Conservation (phyloP, 2,888 invertebrate genomes). For the Aphodius granarius region DNA sequence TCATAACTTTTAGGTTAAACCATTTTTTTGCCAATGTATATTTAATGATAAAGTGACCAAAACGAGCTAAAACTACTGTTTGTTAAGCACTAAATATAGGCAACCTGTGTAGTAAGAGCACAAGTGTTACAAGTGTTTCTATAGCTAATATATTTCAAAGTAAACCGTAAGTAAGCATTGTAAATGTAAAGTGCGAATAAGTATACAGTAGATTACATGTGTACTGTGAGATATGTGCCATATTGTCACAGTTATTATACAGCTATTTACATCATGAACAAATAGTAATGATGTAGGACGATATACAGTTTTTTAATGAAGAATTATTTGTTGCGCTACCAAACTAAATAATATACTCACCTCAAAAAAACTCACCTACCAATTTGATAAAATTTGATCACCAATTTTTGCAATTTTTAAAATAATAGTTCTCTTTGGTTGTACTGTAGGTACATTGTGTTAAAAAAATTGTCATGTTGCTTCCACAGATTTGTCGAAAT, state of each 20-base stretch:
- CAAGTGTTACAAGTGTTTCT: conserved; percentile 28
- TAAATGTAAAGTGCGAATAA: conserved; percentile 6
- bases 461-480: too few relatives aligned
- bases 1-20: conserved; percentile 30
- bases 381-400: too few relatives aligned
- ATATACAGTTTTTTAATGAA: background rate
- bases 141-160: conserved; percentile 19
- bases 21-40: conserved; percentile 21
- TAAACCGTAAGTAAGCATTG: conserved; percentile 19
- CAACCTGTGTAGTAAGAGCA: conserved; percentile 28
- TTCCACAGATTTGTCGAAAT: too few relatives aligned
- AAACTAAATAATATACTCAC: background rate
- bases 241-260: conserved; percentile 20
- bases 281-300: conserved; percentile 22
- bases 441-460: too few relatives aligned
- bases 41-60: conserved; percentile 24
- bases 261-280: background rate
- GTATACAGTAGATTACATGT: conserved; percentile 26
- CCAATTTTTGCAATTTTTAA: too few relatives aligned
- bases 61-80: conserved; percentile 24
- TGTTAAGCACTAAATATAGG: conserved; percentile 30
- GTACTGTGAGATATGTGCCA: conserved; percentile 21
- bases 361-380: background rate
- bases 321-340: background rate
- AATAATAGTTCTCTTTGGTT: too few relatives aligned